Evolutionary conservation across 2,797 vertebrate species (phyloP), one percentile per base, ranked within the genome.

Genomic region (Artibeus jamaicensis): DNA sequence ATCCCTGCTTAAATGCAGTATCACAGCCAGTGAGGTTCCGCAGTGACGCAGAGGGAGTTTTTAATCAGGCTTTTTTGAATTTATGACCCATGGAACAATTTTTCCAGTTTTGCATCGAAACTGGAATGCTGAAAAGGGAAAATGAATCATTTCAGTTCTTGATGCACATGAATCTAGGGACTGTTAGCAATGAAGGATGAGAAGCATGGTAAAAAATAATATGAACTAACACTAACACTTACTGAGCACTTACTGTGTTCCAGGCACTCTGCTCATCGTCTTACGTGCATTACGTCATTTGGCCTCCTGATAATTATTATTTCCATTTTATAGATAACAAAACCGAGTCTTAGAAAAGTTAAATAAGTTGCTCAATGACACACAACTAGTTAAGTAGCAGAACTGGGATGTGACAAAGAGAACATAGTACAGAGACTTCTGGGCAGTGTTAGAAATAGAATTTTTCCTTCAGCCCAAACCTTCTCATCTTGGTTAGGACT

Each of bases 41-140:
- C 9, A 37, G 0, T 0, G 3, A 71, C 71, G 57, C 62, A n/a
- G 5, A 34, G 48, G 79, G 0, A 15, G 19, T 67, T 95, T 91
- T 82, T 37, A 65, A 67, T 90, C 32, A 89, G 62, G 39, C 18
- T 68, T 71, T 84, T 84, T 53, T 46, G 37, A 87, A 84, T 81
- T 93, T 97, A 78, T 88, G 50, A 83, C 76, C 50, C 53, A 6
- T 55, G 92, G 95, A 92, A 88, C 50, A 95, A 73, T 96, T 97
- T 98, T 95, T 50, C 90, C 74, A 95, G 93, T 93, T 98, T 98
- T 97, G 94, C 95, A 96, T 88, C 93, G 96, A 94, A 97, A 97
- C 95, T 94, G 71, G 79, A 96, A 98, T 96, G 70, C 91, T 85
- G 97, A 97, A 92, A 96, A 98, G 94, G 85, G 77, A 92, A 96